Evolutionary conservation across 2,888 invertebrate species (phyloP), one percentile per base, ranked within the genome.

Genomic region (Ochlodes sylvanus): DNA sequence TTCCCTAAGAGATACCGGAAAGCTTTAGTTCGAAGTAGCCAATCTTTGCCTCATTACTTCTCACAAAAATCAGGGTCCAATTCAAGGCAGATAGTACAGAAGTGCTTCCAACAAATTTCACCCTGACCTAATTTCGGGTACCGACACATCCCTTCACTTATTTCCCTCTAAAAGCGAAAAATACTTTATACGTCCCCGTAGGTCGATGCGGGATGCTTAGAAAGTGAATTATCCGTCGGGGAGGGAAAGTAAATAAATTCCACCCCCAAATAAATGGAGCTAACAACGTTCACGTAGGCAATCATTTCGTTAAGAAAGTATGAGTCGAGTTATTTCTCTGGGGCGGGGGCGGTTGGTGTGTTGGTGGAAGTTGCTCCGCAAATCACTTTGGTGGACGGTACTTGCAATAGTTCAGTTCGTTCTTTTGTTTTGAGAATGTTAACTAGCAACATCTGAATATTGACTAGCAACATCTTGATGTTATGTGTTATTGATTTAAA

Each of bases 291-390:
- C 90, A 92, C 89, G 90, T 90, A 90, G 88, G 89, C 90, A 91
- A 92, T 92, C 90, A 91, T 92, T 92, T 90, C 89, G 90, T 90
- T 91, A 92, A 90, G 89, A 89, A 90, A 90, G 85, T 89, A 87
- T 84, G 83, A 84, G 85, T 78, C 75, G 83, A 90, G 85, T 89
- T 91, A 91, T 92, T 92, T 92, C 78, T 77, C 75, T 61, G 47
- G 75, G 75, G 77, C 70, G 70, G 42, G 75, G 75, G 77, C 70
- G 70, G 54, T 54, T 58, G 67, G 60, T n/a, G 32, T 63, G 69
- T 66, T 66, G 63, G 63, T 68, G 52, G 50, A 75, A 75, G 69
- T 74, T 74, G 70, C 72, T 70, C 69, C 63, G 68, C 69, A 70
- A 75, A 73, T 74, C 72, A 73, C 72, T 75, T 72, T 71, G 87